Evolutionary conservation across 2,888 invertebrate genomes (phyloP).

Genomic region (Coenonympha arcania): DNA sequence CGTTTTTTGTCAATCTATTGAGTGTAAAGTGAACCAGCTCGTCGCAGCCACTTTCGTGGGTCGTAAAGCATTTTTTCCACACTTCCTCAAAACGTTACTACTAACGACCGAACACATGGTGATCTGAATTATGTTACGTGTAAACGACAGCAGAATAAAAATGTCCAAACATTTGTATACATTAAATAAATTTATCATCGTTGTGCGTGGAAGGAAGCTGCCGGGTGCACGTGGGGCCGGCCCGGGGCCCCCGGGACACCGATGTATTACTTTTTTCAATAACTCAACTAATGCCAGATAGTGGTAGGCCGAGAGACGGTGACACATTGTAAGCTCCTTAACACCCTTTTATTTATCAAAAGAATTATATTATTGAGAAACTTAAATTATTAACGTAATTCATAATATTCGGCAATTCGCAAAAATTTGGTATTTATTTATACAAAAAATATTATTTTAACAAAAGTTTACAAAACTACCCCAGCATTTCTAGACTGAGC

Average conservation of each 20-base stretch:
- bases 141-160: slow-evolving; percentile 73
- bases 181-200: slow-evolving; percentile 74
- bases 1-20: no score
- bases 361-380: no score
- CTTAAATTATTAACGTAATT: no score
- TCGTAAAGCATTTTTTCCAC: slow-evolving; percentile 68
- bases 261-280: slow-evolving; percentile 72
- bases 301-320: slow-evolving; percentile 39
- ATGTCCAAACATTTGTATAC: slow-evolving; percentile 75
- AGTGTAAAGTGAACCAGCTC: slow-evolving; percentile 50
- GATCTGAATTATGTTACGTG: slow-evolving; percentile 71
- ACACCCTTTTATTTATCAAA: no score
- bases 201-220: slow-evolving; percentile 69
- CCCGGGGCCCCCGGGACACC: slow-evolving; percentile 67
- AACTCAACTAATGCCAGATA: slow-evolving; percentile 69
- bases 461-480: no score
- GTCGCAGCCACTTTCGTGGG: slow-evolving; percentile 64
- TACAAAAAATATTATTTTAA: no score
- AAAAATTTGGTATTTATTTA: no score
- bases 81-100: slow-evolving; percentile 58
- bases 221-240: slow-evolving; percentile 65
- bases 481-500: no score
- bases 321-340: no score
- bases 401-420: no score
- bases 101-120: slow-evolving; percentile 68